Evolutionary conservation across 2,888 invertebrate species (phyloP), one percentile per base, ranked within the genome.

Genomic region (Temnothorax unifasciatus): DNA sequence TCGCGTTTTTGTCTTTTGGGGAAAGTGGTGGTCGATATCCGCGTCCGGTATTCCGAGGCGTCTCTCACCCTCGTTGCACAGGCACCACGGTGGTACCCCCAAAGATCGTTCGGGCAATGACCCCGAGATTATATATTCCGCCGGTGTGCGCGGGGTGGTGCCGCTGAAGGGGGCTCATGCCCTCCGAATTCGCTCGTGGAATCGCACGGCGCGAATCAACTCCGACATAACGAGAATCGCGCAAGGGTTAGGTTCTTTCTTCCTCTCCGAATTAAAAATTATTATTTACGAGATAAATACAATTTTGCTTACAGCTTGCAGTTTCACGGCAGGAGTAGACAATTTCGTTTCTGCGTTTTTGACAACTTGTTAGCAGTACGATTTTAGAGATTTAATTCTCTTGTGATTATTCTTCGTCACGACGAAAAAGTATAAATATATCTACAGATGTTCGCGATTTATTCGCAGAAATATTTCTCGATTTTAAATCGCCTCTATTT

Each of bases 101-200:
- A 93, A 94, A 93, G 93, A 94, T 94, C 93, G 93, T 93, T 92
- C 93, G 94, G 93, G 88, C 94, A 93, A 93, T 93, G 94, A 94
- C 93, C 93, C 89, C 93, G 91, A 91, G 88, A 88, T 89, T 88
- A 91, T 91, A 90, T 86, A 90, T 88, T 90, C 89, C 64, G 87
- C 75, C 75, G 59, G 87, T 90, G 83, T 90, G 86, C 87, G 86
- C 87, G 86, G 86, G 79, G 71, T 79, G 38, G 71, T 71, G 59
- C 64, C 47, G 59, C 69, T 18, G 34, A 64, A 77, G 41, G 54
- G 47, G 54, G 59, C 47, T 69, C 69, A 79, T 59, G 64, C 79
- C 71, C 79, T 71, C 79, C 79, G 59, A 79, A 79, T 79, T 79
- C 71, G 57, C 79, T 75, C 75, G 50, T 34, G 63, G 15, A 75